These are phyloP conservation scores for Scrobipalpa costella DNA, from an alignment of 2,888 invertebrate genomes.

Conservation along the genomic window DNA sequence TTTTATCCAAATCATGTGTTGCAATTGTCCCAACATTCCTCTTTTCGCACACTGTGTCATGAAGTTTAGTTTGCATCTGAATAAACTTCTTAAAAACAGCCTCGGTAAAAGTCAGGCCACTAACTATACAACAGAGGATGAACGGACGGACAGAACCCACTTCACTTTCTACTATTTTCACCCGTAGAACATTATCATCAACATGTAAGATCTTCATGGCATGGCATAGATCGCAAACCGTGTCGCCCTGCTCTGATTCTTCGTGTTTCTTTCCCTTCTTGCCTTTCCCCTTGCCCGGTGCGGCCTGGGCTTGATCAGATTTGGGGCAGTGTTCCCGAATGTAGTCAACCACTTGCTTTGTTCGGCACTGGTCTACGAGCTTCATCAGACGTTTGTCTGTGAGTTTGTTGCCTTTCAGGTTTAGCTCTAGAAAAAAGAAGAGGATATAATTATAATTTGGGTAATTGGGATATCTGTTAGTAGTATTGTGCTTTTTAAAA, in stretches of 20 bases:
- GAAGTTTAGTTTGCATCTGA: constrained; percentile 88
- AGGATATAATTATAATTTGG: not conserved
- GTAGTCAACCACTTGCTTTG: constrained; percentile 89
- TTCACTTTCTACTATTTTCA: constrained; percentile 78
- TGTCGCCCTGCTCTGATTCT: constrained; percentile 53
- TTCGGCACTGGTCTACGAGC: constrained; percentile 86
- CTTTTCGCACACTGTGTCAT: constrained; percentile 88
- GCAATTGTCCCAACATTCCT: constrained; percentile 90
- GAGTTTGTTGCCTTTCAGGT: constrained; percentile 87
- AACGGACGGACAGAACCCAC: constrained; percentile 84
- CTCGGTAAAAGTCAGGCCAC: constrained; percentile 82
- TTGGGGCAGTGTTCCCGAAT: constrained; percentile 84
- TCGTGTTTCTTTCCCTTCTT: constrained; percentile 69
- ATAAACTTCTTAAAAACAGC: constrained; percentile 88
- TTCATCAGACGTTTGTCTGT: constrained; percentile 87
- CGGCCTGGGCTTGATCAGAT: constrained; percentile 49
- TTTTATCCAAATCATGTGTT: constrained; percentile 88
- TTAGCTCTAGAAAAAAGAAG: constrained; percentile 77
- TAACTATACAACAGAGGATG: constrained; percentile 87
- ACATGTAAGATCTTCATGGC: constrained; percentile 71
- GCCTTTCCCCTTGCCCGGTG: constrained; percentile 55
- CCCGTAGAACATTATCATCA: constrained; percentile 70
- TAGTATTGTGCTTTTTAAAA: not conserved
- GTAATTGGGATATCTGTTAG: not conserved
- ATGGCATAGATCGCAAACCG: constrained; percentile 59